Evolutionary conservation across 2,113 vertebrate species (phyloP).

Genomic region (Actenoides lindsayi): DNA sequence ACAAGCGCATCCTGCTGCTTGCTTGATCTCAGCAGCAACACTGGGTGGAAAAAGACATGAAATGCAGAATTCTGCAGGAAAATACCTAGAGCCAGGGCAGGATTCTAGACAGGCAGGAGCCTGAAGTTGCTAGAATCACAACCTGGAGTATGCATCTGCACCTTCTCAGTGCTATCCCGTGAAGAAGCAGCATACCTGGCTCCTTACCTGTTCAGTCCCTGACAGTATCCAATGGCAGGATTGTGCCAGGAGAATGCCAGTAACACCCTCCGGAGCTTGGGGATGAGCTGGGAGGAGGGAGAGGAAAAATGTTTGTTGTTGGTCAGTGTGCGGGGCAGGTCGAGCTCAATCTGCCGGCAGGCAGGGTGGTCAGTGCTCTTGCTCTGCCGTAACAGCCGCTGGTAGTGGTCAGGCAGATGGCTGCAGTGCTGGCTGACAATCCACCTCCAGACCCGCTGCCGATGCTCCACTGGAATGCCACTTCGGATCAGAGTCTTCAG

Average conservation of each 20-base stretch:
- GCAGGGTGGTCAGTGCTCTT: constrained; percentile 79
- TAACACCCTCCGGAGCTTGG: constrained; percentile 87
- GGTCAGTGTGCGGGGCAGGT: constrained; percentile 92
- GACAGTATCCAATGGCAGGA: constrained; percentile 92
- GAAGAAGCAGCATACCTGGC: not conserved
- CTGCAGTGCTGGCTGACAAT: constrained; percentile 72
- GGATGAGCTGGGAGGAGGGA: constrained; percentile 82
- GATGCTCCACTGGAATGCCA: constrained; percentile 85
- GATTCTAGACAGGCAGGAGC: not conserved
- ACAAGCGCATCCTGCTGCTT: not conserved
- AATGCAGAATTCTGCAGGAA: not conserved
- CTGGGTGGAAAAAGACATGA: not conserved
- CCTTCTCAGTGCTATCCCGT: not conserved
- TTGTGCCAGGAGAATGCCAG: constrained; percentile 95
- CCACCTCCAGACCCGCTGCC: constrained; percentile 87
- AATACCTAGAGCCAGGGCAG: not conserved
- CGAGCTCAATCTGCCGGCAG: constrained; percentile 91
- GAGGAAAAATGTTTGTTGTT: constrained; percentile 90
- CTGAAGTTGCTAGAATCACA: not conserved
- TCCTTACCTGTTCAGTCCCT: constrained; percentile 93
- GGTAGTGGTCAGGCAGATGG: constrained; percentile 75
- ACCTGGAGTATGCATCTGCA: not conserved
- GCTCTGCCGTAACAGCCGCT: constrained; percentile 80
- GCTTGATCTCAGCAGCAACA: not conserved
- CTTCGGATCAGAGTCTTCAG: constrained; percentile 87